Base-by-base conservation (phyloP, 2,113 vertebrate species). In the Phalacrocorax brasilianus region DNA sequence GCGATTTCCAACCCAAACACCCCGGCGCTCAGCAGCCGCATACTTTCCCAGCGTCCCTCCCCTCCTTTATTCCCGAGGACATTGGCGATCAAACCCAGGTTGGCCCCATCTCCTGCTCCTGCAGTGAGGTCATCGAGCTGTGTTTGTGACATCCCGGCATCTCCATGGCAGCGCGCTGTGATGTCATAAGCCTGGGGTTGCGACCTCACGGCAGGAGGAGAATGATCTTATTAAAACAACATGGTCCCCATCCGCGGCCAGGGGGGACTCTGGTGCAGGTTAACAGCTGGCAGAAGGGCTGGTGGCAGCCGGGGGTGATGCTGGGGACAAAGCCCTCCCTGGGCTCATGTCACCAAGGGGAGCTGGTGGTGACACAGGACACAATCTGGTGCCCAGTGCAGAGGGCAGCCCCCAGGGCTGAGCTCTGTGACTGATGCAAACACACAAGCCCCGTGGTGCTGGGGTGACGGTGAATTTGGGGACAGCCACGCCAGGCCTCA, bases 81-180 rank as follows among this genome's bases (percentile, higher is more conserved):
- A 94, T 24, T 82, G 96, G 91, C 22, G 77, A 93, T 97, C 88
- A 95, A 95, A 95, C 77, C 85, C 95, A 68, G 44, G 26, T 42
- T 92, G 96, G 95, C 95, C 93, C 79, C 97, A 91, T 92, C 92
- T 91, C 91, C 95, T 18, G 62, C 97, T 92, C 97, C 97, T 96
- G 96, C 97, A 89, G 97, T 97, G 97, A 97, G 97, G 96, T 97
- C 97, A 97, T 94, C 73, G 78, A 89, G 92, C 95, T 86, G 95
- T 97, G 97, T 97, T 97, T 95, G 96, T 97, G 96, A 97, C 97
- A 97, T 97, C 95, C 70, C 9, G 2, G 84, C 9, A 9, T 97
- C 91, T 92, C 97, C 94, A 97, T 94, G 88, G 97, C 94, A 97
- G 95, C 66, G 16, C 58, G 0, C 87, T 74, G 96, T 97, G 97